These are phyloP conservation scores for Chamaea fasciata DNA, from an alignment of 2,113 vertebrate species.

Conservation along the genomic window DNA sequence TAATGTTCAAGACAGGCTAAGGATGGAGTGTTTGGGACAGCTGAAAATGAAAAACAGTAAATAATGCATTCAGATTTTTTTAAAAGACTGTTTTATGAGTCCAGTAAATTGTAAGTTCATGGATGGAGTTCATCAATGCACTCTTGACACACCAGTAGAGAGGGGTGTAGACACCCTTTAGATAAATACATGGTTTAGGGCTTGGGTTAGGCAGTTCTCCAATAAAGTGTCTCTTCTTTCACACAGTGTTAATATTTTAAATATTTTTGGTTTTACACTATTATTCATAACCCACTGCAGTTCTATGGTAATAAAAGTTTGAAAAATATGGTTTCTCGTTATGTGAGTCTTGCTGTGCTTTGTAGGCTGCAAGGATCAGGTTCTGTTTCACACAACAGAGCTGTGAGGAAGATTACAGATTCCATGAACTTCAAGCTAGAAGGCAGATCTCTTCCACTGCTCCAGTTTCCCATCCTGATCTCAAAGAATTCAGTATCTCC, in stretches of 20 bases:
- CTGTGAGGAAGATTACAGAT: neutral
- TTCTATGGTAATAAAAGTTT: neutral
- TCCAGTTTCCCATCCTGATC: neutral
- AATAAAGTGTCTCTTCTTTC: neutral
- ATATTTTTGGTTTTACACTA: neutral
- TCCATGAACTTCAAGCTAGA: neutral
- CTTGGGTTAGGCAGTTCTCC: neutral
- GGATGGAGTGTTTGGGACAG: neutral
- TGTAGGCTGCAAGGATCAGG: neutral
- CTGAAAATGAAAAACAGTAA: neutral
- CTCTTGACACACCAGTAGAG: neutral
- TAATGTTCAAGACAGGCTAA: neutral
- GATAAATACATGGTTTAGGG: neutral
- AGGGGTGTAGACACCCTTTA: neutral
- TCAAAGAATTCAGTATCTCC: neutral
- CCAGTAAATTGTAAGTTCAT: neutral
- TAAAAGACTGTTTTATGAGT: neutral
- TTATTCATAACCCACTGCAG: neutral
- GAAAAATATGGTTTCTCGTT: neutral
- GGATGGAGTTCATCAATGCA: neutral
- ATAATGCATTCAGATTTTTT: neutral
- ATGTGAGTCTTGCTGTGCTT: neutral
- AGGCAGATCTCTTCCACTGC: neutral
- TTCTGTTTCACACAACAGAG: neutral
- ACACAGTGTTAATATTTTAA: neutral